Evolutionary conservation across 2,113 vertebrate genomes (phyloP), one percentile per base, ranked within the genome.

Genomic region (Ageneiosus marmoratus): DNA sequence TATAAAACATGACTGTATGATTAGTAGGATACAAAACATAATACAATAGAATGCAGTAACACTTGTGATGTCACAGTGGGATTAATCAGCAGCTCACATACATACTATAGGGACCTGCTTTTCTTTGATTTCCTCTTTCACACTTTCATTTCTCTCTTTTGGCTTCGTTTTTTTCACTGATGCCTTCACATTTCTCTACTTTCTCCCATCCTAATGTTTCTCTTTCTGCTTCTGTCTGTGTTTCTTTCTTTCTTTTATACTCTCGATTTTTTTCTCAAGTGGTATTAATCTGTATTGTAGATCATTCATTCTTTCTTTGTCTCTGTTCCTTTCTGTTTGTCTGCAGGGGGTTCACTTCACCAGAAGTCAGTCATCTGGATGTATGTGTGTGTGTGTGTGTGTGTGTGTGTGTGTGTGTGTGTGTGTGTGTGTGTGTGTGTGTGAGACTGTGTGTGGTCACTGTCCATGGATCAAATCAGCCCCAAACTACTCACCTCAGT

Each of bases 281-380:
- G 5, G 18, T 69, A 18, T 69, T 41, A 20, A 11, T 69, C 2
- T 69, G 18, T 69, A 41, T 67, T 73, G n/a, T 16, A 48, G 70
- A 69, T 24, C 24, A 32, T 63, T 63, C 27, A 0, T 63, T 72
- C 22, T 70, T 72, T n/a, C 41, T 70, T 8, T 51, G n/a, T 24
- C n/a, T 7, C 9, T 6, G 22, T 29, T 62, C 6, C 32, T 56
- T 77, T 80, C 10, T 22, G 55, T 13, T 37, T 32, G 8, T 76
- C 65, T 11, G 20, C 69, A 93, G 91, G 92, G n/a, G 88, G 91
- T 90, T 92, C 89, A 87, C 78, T 85, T 88, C 88, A 93, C 90
- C 89, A 92, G 90, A 74, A 20, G 48, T 73, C 70, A 1, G 27
- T 29, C 41, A 50, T 32, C 89, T 89, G 86, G 7, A 63, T 79